Evolutionary conservation across 30 jellyfish, hydroid and myxozoan species (phyloP), one percentile per base, ranked within the genome.

Genomic region (Pelagia noctiluca): DNA sequence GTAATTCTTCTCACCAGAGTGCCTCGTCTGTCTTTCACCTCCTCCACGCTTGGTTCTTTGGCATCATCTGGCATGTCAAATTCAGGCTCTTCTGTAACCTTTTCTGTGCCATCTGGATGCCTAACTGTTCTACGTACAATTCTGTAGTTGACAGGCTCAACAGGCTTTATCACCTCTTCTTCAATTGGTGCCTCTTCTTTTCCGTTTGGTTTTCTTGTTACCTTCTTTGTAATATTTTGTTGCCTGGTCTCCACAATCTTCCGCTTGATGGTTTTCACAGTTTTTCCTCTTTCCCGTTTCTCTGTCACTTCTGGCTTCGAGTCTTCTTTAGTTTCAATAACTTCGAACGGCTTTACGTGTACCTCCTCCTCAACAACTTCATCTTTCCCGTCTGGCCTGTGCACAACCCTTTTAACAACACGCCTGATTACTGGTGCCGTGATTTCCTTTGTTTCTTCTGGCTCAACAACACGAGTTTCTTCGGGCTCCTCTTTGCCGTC

Each of bases 171-270:
- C n/a, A 75, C 66, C 48, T 75, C 82, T 69, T 83, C 97, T 31
- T 80, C 97, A 10, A 89, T 87, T 35, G 97, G 97, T 25, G 72
- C 96, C 3, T 76, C 89, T 37, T 86, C 88, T 70, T 73, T 81
- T 49, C 97, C 97, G 75, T 89, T 91, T 33, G 97, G 89, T 50
- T 26, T 50, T 63, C 28, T 77, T 50, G 82, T 66, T 50, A 63
- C 89, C 26, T 82, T 57, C 78, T 75, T 86, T 81, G 77, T 96
- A 32, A 85, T 86, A 78, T 76, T 68, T 83, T 80, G 79, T 79
- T 82, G 92, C 48, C 38, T 54, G 28, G 81, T 64, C 67, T 87
- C 96, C 72, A 90, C 88, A 24, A 94, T 83, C 93, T 70, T 76
- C 75, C 75, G 53, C 75, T 73, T 84, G 67, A 90, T 83, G 28